Evolutionary conservation across 2,888 invertebrate species (phyloP).

Genomic region (Dynastes hyllus): DNA sequence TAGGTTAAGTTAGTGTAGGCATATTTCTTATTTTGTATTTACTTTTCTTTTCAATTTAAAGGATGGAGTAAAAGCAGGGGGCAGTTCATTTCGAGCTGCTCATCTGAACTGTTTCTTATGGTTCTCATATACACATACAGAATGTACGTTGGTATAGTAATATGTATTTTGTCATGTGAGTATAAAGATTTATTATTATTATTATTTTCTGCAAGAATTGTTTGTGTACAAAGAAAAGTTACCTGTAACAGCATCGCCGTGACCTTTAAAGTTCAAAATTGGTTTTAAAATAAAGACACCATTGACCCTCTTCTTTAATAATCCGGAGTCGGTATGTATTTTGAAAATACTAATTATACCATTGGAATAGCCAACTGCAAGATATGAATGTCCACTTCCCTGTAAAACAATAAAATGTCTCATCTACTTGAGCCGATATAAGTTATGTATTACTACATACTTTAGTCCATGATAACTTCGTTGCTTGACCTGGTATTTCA

Average conservation of each 20-base stretch:
- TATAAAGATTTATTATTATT: too few species aligned
- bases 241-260: slow-evolving; percentile 77
- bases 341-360: slow-evolving; percentile 81
- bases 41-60: too few species aligned
- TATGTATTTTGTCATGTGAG: too few species aligned
- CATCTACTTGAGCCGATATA: slow-evolving; percentile 13
- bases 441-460: slow-evolving; percentile 62
- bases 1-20: too few species aligned
- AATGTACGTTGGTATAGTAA: too few species aligned
- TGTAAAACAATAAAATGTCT: slow-evolving; percentile 58
- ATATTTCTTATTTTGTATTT: too few species aligned
- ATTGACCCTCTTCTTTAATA: slow-evolving; percentile 70
- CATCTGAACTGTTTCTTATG: too few species aligned
- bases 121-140: too few species aligned
- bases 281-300: slow-evolving; percentile 74
- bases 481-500: slow-evolving; percentile 70
- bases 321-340: slow-evolving; percentile 72
- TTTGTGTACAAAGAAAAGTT: slow-evolving; percentile 53
- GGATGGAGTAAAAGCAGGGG: too few species aligned
- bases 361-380: slow-evolving; percentile 81
- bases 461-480: slow-evolving; percentile 71
- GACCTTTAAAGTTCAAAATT: slow-evolving; percentile 76
- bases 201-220: too few species aligned
- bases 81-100: too few species aligned
- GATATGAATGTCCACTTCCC: slow-evolving; percentile 73